Base-by-base conservation (phyloP, 2,888 invertebrate species). In the Epirrhoe tristata region DNA sequence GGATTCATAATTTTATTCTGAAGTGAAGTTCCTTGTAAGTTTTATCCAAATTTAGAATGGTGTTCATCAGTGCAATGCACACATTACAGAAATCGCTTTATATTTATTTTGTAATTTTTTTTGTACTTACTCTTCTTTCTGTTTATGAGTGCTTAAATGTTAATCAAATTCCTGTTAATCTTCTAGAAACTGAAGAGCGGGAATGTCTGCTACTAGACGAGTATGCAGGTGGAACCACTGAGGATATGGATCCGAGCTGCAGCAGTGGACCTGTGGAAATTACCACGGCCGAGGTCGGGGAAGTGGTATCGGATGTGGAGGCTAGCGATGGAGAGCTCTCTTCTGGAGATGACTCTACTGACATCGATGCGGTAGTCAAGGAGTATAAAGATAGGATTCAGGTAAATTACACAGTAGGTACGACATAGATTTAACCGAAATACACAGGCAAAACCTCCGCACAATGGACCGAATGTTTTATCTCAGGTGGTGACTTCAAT, bases 301-400 rank as follows among this genome's bases (percentile, higher is more conserved):
- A 91, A 48, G 85, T 84, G 0, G 82, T 77, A 0, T 93, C 93
- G 6, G 93, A 93, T 16, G 82, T 80, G 0, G 91, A 91, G 69
- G 95, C 93, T 17, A 94, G 94, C 72, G 94, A 94, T 51, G 93
- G 90, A n/a, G 95, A 95, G n/a, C 72, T 91, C 31, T 89, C 92
- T 3, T 93, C 93, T 1, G 93, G 93, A 31, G 95, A 95, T 70
- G 96, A 95, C 71, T 96, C 96, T 0, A 96, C 96, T 0, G 97
- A 97, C 77, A 96, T 97, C 62, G 97, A 97, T 81, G 96, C 96
- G 0, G 96, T 96, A 14, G 96, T 97, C 0, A 96, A 96, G 78
- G 96, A 96, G 80, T 97, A 96, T 79, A 95, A 95, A 67, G 96
- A 96, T 78, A 94, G 95, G 75, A 94, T 96, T 71, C 95, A 96